Conservation (phyloP, 2,113 vertebrate genomes). For the Vulpes lagopus region DNA sequence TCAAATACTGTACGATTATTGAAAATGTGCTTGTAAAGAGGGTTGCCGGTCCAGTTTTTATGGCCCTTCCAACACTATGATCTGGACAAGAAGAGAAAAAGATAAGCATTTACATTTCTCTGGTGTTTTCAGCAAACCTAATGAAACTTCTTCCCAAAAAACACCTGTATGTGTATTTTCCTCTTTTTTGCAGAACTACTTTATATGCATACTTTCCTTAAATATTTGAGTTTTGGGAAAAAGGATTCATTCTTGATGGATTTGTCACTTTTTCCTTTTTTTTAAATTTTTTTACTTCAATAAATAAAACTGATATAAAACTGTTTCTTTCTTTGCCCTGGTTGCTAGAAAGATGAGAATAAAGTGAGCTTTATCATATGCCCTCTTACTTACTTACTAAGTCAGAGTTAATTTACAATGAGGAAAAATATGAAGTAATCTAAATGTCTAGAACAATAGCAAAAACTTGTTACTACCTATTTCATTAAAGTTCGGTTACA, state of each 20-base stretch:
- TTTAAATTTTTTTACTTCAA: neutral
- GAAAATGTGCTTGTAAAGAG: neutral
- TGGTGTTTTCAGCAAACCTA: constrained; percentile 6
- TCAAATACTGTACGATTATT: neutral
- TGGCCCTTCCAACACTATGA: neutral
- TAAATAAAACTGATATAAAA: neutral
- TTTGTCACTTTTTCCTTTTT: neutral
- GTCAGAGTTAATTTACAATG: neutral
- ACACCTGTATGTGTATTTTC: neutral
- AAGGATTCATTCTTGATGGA: neutral
- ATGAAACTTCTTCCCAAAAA: neutral
- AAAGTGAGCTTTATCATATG: neutral
- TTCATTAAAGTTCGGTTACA: neutral
- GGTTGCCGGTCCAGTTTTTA: constrained; percentile 10
- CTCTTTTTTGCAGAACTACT: neutral
- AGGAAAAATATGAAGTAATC: neutral
- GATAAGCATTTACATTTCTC: neutral
- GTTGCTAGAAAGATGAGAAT: neutral
- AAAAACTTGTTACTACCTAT: neutral
- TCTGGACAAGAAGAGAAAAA: neutral
- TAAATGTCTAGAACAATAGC: neutral
- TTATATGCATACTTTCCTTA: neutral
- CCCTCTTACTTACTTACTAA: neutral
- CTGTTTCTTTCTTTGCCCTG: neutral
- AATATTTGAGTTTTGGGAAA: neutral